These are phyloP conservation scores for Syngnathoides biaculeatus DNA, from an alignment of 2,113 vertebrate species.

Conservation along the genomic window DNA sequence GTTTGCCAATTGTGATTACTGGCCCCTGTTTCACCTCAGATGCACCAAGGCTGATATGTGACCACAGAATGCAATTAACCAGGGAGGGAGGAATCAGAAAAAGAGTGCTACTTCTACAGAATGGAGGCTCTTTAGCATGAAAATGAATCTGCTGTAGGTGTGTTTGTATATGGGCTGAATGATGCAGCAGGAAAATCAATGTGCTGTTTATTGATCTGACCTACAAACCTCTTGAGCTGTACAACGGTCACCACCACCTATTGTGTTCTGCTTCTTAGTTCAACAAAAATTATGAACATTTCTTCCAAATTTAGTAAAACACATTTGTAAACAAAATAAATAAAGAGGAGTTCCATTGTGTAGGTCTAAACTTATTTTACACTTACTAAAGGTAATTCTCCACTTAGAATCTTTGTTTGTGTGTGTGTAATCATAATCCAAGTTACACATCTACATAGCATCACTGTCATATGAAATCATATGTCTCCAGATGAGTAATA, in stretches of 20 bases:
- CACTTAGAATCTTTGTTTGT: background rate
- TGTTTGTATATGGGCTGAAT: background rate
- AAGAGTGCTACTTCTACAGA: constrained; percentile 16
- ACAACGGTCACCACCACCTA: constrained; percentile 19
- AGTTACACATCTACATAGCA: background rate
- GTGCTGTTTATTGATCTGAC: constrained; percentile 61
- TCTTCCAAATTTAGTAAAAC: background rate
- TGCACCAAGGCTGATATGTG: constrained; percentile 43
- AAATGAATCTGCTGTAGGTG: background rate
- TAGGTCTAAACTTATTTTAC: background rate
- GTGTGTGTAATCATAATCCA: background rate
- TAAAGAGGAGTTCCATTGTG: background rate
- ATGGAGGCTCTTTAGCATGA: constrained; percentile 50
- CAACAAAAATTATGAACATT: background rate
- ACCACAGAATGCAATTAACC: constrained; percentile 39
- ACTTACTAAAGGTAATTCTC: too few relatives aligned
- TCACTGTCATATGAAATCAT: background rate
- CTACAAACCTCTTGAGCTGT: constrained; percentile 36
- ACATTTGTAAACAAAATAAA: background rate
- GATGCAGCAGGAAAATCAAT: constrained; percentile 58
- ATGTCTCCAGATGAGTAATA: background rate
- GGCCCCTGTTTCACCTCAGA: constrained; percentile 47
- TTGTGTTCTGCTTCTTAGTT: background rate
- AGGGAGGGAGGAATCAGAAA: constrained; percentile 2
- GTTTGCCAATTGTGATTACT: constrained; percentile 38